These are phyloP conservation scores for Pherbina coryleti DNA, from an alignment of 2,888 invertebrate genomes.

Conservation along the genomic window DNA sequence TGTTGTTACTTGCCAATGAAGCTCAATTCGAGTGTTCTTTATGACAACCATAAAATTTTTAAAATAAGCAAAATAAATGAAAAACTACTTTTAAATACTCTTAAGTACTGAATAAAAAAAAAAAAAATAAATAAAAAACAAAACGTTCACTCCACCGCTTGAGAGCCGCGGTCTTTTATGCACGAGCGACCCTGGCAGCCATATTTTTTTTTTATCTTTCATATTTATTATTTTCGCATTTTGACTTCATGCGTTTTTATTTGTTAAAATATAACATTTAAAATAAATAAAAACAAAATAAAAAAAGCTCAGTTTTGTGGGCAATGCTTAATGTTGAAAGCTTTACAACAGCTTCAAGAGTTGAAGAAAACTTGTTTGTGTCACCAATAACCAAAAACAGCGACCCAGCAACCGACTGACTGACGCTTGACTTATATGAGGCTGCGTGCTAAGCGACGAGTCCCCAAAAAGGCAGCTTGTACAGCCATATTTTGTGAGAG, in stretches of 20 bases:
- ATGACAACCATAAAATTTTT: slow-evolving; percentile 10
- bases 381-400: slow-evolving; percentile 14
- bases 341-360: neutral
- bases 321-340: neutral
- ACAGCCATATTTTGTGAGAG: slow-evolving; percentile 2
- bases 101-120: neutral
- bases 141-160: neutral
- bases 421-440: neutral
- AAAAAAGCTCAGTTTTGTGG: no score
- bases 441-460: neutral
- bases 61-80: neutral
- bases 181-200: neutral
- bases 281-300: no score
- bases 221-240: neutral
- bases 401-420: neutral
- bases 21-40: slow-evolving; percentile 10
- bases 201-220: neutral
- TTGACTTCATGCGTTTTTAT: neutral
- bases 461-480: slow-evolving; percentile 28
- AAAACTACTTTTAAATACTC: neutral
- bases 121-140: neutral
- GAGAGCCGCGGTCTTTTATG: neutral
- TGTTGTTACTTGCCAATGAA: slow-evolving; percentile 1
- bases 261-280: no score
- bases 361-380: slow-evolving; percentile 52